These are phyloP conservation scores for Nematopogon swammerdamellus DNA, from an alignment of 2,888 invertebrate genomes.

Conservation along the genomic window DNA sequence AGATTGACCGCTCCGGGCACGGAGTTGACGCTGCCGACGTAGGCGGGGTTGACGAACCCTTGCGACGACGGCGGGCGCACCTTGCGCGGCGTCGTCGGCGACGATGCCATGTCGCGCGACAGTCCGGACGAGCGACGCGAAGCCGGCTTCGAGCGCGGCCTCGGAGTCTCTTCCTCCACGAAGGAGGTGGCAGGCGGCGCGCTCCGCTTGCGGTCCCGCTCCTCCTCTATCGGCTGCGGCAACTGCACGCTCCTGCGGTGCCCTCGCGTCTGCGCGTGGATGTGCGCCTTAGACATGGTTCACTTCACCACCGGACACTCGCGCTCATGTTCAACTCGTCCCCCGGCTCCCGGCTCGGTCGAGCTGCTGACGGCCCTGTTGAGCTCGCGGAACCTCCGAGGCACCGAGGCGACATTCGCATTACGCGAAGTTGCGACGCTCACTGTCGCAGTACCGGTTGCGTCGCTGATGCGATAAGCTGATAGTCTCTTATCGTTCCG, in stretches of 20 bases:
- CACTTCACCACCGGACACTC: neutral
- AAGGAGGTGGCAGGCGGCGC: constrained; percentile 2
- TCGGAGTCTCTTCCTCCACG: neutral
- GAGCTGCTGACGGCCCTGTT: too few species aligned
- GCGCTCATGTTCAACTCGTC: too few species aligned
- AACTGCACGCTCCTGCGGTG: neutral
- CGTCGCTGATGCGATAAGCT: neutral
- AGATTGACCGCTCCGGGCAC: too few species aligned
- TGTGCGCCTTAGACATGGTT: neutral
- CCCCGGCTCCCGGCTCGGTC: too few species aligned
- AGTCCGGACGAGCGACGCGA: constrained; percentile 1
- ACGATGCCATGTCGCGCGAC: neutral
- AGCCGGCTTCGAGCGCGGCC: neutral
- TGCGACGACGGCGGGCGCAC: constrained; percentile 20
- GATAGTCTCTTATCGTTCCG: neutral
- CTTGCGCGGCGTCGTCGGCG: constrained; percentile 4
- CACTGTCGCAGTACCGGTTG: neutral
- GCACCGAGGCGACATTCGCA: neutral
- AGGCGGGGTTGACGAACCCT: constrained; percentile 35
- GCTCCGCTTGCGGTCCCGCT: constrained; percentile 13
- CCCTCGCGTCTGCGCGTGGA: neutral
- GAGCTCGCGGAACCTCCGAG: too few species aligned
- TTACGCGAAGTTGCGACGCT: neutral
- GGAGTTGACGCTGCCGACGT: constrained; percentile 28
- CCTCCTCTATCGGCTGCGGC: neutral